phyloP scores from a whole-genome alignment of 2,113 vertebrate genomes.

The Neodon shergylaensis region DNA sequence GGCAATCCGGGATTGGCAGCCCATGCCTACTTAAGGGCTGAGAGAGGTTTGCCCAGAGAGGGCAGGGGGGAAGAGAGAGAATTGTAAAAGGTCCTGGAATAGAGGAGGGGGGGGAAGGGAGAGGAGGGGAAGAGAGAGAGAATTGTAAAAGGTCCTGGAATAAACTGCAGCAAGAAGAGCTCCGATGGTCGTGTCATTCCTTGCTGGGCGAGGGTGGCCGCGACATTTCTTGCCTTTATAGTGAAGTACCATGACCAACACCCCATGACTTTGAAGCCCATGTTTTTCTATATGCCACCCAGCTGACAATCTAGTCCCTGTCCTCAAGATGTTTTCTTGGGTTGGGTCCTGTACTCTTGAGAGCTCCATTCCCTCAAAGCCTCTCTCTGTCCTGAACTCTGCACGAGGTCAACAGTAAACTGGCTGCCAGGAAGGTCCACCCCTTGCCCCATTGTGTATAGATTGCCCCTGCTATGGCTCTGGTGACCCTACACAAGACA shows the following conservation, averaged over 20 bases:
- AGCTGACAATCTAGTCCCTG: not conserved
- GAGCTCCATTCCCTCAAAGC: not conserved
- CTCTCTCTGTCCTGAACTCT: not conserved
- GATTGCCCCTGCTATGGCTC: not conserved
- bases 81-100: too few species aligned
- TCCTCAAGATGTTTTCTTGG: not conserved
- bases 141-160: too few species aligned
- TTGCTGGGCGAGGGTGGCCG: too few species aligned
- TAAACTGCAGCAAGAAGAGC: too few species aligned
- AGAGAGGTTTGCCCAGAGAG: too few species aligned
- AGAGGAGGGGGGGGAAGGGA: too few species aligned
- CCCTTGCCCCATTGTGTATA: not conserved
- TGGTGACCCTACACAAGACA: not conserved
- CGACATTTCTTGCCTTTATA: not conserved
- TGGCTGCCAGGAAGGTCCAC: not conserved
- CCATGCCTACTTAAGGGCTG: too few species aligned
- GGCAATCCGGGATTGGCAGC: too few species aligned
- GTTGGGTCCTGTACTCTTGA: not conserved
- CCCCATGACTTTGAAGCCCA: not conserved
- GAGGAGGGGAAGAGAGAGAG: too few species aligned
- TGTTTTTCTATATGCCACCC: not conserved
- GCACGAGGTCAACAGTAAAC: not conserved
- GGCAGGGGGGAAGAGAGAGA: too few species aligned
- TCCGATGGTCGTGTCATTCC: too few species aligned
- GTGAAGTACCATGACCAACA: not conserved